These are phyloP conservation scores for Eupeodes corollae DNA, from an alignment of 1,140 invertebrate genomes.

Conservation along the genomic window DNA sequence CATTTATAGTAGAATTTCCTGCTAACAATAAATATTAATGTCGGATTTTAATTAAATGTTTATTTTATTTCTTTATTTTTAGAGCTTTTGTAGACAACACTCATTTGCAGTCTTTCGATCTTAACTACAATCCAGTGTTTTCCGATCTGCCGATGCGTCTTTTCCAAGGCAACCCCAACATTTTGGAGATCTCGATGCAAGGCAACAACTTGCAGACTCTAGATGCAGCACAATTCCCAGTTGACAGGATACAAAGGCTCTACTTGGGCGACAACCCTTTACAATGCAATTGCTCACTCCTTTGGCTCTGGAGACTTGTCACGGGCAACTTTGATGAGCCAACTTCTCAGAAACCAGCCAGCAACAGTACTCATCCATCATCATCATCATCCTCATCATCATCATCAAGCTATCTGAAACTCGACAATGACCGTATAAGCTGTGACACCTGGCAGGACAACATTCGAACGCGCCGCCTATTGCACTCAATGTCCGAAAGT, in stretches of 20 bases:
- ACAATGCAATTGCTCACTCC: slow-evolving; percentile 74
- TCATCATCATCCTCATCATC: slow-evolving; percentile 4
- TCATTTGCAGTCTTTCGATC: slow-evolving; percentile 61
- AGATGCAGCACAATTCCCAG: slow-evolving; percentile 66
- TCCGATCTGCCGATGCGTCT: slow-evolving; percentile 54
- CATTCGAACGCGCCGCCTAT: slow-evolving; percentile 15
- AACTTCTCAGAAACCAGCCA: slow-evolving; percentile 16
- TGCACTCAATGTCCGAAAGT: slow-evolving; percentile 28
- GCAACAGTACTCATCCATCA: slow-evolving; percentile 9
- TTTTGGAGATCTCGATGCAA: slow-evolving; percentile 58
- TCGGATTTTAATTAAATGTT: too few relatives aligned
- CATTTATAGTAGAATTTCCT: too few relatives aligned
- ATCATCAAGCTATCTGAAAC: slow-evolving; percentile 18
- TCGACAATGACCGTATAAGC: slow-evolving; percentile 31
- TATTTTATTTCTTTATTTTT: slow-evolving; percentile 9
- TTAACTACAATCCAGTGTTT: slow-evolving; percentile 64
- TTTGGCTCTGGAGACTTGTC: slow-evolving; percentile 69
- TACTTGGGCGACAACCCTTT: slow-evolving; percentile 71
- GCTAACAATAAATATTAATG: too few relatives aligned
- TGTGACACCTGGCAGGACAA: slow-evolving; percentile 34
- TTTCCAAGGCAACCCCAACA: slow-evolving; percentile 62
- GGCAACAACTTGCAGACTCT: slow-evolving; percentile 59
- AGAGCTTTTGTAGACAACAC: slow-evolving; percentile 74
- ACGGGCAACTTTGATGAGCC: slow-evolving; percentile 29
- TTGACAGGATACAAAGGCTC: slow-evolving; percentile 57